Conservation (phyloP, 53 echinoderm and acorn worm species). For the Mesocentrotus franciscanus region DNA sequence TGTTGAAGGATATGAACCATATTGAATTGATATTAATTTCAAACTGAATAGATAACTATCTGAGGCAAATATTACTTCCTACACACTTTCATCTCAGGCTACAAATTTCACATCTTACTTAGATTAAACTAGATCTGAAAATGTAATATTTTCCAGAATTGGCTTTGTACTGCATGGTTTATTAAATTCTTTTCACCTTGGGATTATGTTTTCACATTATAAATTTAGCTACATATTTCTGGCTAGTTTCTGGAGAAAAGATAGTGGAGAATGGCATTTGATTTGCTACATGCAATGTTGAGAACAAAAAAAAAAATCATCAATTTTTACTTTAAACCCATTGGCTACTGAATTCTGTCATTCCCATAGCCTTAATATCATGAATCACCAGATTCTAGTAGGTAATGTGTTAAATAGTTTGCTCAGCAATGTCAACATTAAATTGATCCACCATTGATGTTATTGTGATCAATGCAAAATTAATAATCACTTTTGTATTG, state of each 20-base stretch:
- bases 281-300: not conserved
- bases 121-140: not conserved
- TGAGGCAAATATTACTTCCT: not conserved
- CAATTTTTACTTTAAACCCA: not conserved
- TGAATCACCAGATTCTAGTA: too few relatives aligned
- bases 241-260: not conserved
- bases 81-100: not conserved
- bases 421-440: not conserved
- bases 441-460: not conserved
- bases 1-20: too few relatives aligned
- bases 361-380: too few relatives aligned
- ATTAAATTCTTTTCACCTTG: not conserved
- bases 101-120: slow-evolving; percentile 7
- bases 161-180: not conserved
- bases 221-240: not conserved
- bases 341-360: too few relatives aligned
- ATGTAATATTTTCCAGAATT: not conserved
- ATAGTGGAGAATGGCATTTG: not conserved
- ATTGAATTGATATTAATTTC: too few relatives aligned
- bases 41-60: too few relatives aligned
- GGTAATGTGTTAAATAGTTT: not conserved
- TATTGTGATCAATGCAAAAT: not conserved
- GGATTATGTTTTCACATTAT: not conserved
- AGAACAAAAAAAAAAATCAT: not conserved
- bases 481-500: not conserved